A percentile compares a stretch with the other conserved stretches of the same genome.
phyloP scores from a whole-genome alignment of 2,113 vertebrate genomes.

The Rhinichthys klamathensis region DNA sequence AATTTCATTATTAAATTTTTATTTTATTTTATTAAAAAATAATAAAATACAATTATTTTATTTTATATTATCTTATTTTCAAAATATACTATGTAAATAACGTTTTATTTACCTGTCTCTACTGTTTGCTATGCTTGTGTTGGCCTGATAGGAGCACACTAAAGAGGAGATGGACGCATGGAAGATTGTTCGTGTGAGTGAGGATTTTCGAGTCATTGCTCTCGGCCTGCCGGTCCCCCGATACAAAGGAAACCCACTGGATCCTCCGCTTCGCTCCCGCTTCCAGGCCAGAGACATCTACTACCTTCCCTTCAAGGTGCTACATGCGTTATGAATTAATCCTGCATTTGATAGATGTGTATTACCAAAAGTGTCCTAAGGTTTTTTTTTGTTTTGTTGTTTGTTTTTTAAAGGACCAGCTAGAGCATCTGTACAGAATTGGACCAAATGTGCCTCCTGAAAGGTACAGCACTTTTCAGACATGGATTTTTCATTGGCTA shows the following conservation, averaged over 20 bases:
- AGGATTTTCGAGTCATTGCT: constrained; percentile 97
- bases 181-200: constrained; percentile 96
- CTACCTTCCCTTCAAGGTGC: constrained; percentile 94
- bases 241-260: constrained; percentile 92
- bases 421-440: constrained; percentile 85
- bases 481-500: background rate
- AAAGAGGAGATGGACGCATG: constrained; percentile 89
- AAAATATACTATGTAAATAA: background rate
- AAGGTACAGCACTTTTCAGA: constrained; percentile 76
- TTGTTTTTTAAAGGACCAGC: constrained; percentile 86
- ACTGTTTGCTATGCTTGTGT: background rate
- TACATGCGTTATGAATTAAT: background rate
- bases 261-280: constrained; percentile 94
- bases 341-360: background rate
- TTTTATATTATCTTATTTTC: background rate
- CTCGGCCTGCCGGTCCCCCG: constrained; percentile 93
- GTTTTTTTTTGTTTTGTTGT: constrained; percentile 51
- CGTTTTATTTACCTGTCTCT: background rate
- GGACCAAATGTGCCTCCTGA: constrained; percentile 87
- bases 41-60: background rate
- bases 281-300: constrained; percentile 97
- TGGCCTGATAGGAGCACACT: constrained; percentile 82
- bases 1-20: background rate
- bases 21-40: background rate
- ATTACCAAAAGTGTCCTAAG: background rate